phyloP scores from a whole-genome alignment of 1,140 invertebrate species.

The Lamellibrachia luymesi region DNA sequence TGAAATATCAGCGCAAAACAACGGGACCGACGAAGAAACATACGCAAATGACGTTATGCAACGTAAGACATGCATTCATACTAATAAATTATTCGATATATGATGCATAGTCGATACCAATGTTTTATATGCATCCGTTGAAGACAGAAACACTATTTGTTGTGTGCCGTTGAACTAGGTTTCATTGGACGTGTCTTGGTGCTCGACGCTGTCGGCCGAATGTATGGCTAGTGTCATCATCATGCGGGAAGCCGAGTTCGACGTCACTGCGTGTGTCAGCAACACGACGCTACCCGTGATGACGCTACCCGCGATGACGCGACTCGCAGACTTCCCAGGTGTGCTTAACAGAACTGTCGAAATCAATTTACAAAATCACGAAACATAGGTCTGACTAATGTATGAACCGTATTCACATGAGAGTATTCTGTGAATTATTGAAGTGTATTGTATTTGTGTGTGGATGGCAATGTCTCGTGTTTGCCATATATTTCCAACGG shows the following conservation, averaged over 20 bases:
- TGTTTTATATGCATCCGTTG: not conserved
- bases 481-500: too few species aligned
- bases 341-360: not conserved
- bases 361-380: too few species aligned
- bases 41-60: too few species aligned
- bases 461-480: too few species aligned
- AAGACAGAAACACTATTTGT: not conserved
- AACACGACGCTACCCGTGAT: not conserved
- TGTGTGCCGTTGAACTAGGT: not conserved
- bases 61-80: not conserved
- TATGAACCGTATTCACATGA: too few species aligned
- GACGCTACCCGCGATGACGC: not conserved
- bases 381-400: too few species aligned
- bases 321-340: not conserved
- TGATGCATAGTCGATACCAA: too few species aligned
- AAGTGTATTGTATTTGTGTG: too few species aligned
- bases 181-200: not conserved
- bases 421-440: too few species aligned
- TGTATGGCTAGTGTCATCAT: not conserved
- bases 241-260: not conserved
- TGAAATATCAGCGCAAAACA: too few species aligned
- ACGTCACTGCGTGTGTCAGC: not conserved
- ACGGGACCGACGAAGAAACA: too few species aligned
- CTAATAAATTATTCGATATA: not conserved
- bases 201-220: not conserved